Evolutionary conservation across 2,113 vertebrate genomes (phyloP).

Genomic region (Nyctereutes procyonoides): DNA sequence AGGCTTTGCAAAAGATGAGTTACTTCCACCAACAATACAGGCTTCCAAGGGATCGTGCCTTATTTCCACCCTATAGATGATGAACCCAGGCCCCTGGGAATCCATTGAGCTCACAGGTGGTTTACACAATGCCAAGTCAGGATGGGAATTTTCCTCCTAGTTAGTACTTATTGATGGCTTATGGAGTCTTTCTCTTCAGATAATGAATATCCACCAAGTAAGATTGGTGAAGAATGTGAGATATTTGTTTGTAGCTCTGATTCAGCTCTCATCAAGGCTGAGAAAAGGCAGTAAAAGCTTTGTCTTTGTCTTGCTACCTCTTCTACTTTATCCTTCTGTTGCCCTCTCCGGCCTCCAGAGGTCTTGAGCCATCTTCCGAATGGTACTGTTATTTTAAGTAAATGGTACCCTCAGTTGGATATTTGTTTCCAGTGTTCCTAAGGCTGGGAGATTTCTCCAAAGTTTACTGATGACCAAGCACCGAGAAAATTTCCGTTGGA

Average conservation of each 20-base stretch:
- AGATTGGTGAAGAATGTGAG: not conserved
- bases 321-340: not conserved
- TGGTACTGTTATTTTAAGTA: conserved; percentile 1
- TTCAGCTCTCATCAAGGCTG: not conserved
- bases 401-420: not conserved
- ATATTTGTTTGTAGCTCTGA: not conserved
- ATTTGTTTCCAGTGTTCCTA: conserved; percentile 9
- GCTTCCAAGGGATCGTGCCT: not conserved
- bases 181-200: not conserved
- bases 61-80: not conserved
- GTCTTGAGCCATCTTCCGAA: not conserved
- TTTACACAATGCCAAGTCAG: not conserved
- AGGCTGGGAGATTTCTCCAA: not conserved
- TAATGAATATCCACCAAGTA: not conserved
- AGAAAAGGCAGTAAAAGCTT: not conserved
- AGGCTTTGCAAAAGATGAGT: not conserved
- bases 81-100: not conserved
- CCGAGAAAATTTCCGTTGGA: conserved; percentile 66
- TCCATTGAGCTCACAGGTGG: not conserved
- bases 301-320: not conserved
- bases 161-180: not conserved
- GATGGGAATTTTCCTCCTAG: not conserved
- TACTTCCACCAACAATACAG: not conserved
- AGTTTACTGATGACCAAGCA: conserved; percentile 28
- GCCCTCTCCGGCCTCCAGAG: not conserved